Base-by-base conservation (phyloP, 2,113 vertebrate species). In the Drymodes brunneopygia region DNA sequence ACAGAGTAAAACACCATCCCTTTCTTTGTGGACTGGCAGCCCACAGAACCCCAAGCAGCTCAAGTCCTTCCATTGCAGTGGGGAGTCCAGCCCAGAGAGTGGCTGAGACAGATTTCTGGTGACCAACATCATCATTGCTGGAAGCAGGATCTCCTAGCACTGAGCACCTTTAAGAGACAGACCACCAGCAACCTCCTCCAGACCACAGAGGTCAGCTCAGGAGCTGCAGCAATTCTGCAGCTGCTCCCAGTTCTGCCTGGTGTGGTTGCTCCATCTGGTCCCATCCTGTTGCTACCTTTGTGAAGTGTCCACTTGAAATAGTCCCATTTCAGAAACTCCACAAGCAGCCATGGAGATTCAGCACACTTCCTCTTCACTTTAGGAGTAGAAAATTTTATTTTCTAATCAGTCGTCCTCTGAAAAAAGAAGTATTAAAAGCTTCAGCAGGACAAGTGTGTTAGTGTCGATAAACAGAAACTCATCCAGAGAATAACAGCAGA, bases 401-500 rank as follows among this genome's bases (percentile, higher is more conserved):
- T 66, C 56, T 81, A 31, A 80, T 74, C 60, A 53, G n/a, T 35
- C 24, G 83, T 72, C 35, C 62, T 62, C 77, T 48, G 33, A 16
- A 86, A 48, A 70, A 11, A 82, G 25, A 67, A 73, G 12, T 28
- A 81, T 66, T 54, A 75, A 82, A 90, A 80, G 66, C 69, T 93
- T 70, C 75, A 78, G 28, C 44, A 64, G 40, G 44, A 0, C 51
- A 88, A 86, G 33, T 38, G 40, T 36, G 28, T 88, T 81, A 77
- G 71, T 51, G 85, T 58, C 0, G 0, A 88, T 60, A 86, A 92
- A 66, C 51, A 93, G 94, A 92, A 94, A 90, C 65, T 86, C 35
- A 20, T 29, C 56, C 47, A 71, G 69, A 86, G 53, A 82, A 86
- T 60, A 94, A 73, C 23, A 90, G 94, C 82, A 91, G 75, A 94